Evolutionary conservation across 2,888 invertebrate genomes (phyloP), one percentile per base, ranked within the genome.

Genomic region (Diarsia dahlii): DNA sequence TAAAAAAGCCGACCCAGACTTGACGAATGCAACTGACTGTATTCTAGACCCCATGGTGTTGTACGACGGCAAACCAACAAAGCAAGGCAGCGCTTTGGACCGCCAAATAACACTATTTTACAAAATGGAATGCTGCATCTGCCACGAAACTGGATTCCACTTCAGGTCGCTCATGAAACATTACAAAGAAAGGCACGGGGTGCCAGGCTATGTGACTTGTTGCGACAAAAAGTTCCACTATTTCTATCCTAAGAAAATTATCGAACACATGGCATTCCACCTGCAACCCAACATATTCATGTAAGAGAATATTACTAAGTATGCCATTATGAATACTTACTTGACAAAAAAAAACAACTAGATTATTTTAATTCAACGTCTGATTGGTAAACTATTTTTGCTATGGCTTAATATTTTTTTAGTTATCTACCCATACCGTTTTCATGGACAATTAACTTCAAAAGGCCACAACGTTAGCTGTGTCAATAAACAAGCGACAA

Each of bases 101-200:
- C 94, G 91, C 86, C 96, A 96, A 86, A 96, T 96, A 86, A 95
- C 95, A 2, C 87, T 96, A 8, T 96, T 96, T 85, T 96, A 96
- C 85, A 95, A 95, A 89, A 96, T 96, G 96, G 96, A 96, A 90
- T 96, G 96, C 82, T 95, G 95, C 78, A 96, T 96, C 84, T 96
- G 96, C 81, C 96, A 96, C 88, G 94, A 94, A 77, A 92, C 90
- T 65, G 95, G 94, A 23, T 96, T 96, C 83, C 91, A 96, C 86
- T 96, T 95, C 81, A 93, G 95, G 76, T 95, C 96, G 9, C 90
- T 96, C 28, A 96, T 96, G 96, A 94, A 93, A 86, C 96, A 96
- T 87, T 96, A 96, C 87, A 96, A 95, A 86, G 96, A 96, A 3
- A 91, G 96, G 74, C 96, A 96, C 77, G 96, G 96, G 0, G 96